Percentiles rank a stretch among this genome's conserved stretches.
Evolutionary conservation across 2,113 vertebrate genomes (phyloP).

Genomic region (Hypocryptadius cinnamomeus): DNA sequence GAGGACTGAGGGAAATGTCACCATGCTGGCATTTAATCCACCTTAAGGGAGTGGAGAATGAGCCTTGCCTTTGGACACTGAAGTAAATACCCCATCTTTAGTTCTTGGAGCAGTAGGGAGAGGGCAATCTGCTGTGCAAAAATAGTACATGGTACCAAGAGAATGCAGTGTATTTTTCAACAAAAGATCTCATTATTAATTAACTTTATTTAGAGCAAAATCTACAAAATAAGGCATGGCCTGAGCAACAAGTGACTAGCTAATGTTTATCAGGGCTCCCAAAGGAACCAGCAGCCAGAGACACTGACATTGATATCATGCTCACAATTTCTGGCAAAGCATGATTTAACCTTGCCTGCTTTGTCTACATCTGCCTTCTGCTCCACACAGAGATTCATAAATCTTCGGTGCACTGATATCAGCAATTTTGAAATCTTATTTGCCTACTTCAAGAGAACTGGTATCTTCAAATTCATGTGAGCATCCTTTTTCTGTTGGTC

Average conservation of each 20-base stretch:
- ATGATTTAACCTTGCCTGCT: not conserved
- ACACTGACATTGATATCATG: fast-evolving
- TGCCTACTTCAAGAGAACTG: not conserved
- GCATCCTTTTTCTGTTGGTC: not conserved
- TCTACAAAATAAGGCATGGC: not conserved
- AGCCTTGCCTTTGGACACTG: not conserved
- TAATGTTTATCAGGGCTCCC: not conserved
- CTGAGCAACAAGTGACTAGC: not conserved
- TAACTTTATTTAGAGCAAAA: not conserved
- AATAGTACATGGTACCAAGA: not conserved
- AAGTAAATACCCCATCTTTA: not conserved
- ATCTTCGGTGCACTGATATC: not conserved
- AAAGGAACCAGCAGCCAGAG: not conserved
- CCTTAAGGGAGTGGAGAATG: not conserved
- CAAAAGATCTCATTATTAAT: not conserved
- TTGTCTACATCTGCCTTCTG: not conserved
- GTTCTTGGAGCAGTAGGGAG: not conserved
- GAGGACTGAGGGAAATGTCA: not conserved
- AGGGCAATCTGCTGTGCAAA: not conserved
- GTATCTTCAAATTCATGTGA: not conserved
- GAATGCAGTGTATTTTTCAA: not conserved
- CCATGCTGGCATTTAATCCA: not conserved
- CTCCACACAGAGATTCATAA: not conserved
- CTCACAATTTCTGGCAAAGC: not conserved
- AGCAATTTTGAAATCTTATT: not conserved